Evolutionary conservation across 92 coral and sea anemone genomes (phyloP).

Genomic region (Metridium senile): DNA sequence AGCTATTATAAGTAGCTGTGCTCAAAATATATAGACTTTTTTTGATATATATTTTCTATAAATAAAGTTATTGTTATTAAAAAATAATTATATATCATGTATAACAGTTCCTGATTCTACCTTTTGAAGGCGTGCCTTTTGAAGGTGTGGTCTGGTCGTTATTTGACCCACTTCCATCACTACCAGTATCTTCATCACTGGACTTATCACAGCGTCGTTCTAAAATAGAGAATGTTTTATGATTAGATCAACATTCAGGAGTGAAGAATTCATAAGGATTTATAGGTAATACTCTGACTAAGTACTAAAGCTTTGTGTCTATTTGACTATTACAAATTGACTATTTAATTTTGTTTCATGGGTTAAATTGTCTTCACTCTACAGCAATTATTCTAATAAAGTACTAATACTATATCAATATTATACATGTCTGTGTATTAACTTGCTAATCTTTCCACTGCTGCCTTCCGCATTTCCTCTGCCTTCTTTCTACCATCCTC

Average conservation of each 20-base stretch:
- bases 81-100: background rate
- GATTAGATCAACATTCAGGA: constrained; percentile 9
- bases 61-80: background rate
- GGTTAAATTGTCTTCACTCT: too few species aligned
- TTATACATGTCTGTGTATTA: constrained; percentile 20
- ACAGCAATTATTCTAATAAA: too few species aligned
- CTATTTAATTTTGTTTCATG: too few species aligned
- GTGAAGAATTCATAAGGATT: background rate
- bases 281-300: too few species aligned
- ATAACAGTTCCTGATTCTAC: background rate
- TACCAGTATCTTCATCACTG: constrained; percentile 21
- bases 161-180: constrained; percentile 21
- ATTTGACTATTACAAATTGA: too few species aligned
- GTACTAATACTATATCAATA: too few species aligned
- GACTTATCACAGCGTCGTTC: constrained; percentile 31
- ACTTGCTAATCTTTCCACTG: constrained; percentile 64
- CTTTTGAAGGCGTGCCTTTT: too few species aligned
- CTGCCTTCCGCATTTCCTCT: constrained; percentile 55
- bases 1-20: too few species aligned
- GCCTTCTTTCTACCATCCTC: constrained; percentile 51
- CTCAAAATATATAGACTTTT: too few species aligned
- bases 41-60: too few species aligned
- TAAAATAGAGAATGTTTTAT: constrained; percentile 4
- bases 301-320: too few species aligned
- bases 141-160: constrained; percentile 30